phyloP scores from a whole-genome alignment of 2,113 vertebrate genomes.

The Mystacornis crossleyi region DNA sequence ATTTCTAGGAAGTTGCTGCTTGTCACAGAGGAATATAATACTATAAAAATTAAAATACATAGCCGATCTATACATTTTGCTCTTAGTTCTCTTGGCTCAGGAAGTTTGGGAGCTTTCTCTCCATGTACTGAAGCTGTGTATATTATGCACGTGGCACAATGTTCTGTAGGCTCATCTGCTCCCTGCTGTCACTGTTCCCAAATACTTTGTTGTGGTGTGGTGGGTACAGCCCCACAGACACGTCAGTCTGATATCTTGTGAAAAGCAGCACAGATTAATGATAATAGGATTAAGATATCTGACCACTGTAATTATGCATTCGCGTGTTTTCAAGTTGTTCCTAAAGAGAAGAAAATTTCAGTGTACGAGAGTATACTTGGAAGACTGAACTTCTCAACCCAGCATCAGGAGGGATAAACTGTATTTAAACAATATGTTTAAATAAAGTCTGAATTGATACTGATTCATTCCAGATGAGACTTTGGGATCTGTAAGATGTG shows the following conservation, averaged over 20 bases:
- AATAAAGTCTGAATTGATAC: constrained; percentile 53
- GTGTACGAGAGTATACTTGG: background rate
- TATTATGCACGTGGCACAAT: background rate
- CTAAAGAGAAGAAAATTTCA: constrained; percentile 6
- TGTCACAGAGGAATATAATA: background rate
- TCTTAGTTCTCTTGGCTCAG: background rate
- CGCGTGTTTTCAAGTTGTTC: background rate
- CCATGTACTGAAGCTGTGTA: background rate
- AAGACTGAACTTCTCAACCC: constrained; percentile 64
- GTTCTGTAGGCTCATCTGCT: background rate
- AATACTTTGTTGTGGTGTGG: background rate
- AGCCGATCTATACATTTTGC: background rate
- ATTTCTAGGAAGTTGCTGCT: background rate
- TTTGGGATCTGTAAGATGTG: constrained; percentile 11
- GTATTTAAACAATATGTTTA: constrained; percentile 68
- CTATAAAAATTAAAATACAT: background rate
- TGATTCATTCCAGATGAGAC: constrained; percentile 65
- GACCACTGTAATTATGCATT: background rate
- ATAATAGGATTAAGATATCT: background rate
- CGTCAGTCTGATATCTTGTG: background rate
- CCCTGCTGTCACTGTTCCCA: background rate
- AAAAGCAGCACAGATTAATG: background rate
- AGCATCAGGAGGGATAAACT: constrained; percentile 51
- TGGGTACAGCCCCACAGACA: background rate
- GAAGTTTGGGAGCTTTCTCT: background rate